Evolutionary conservation across 2,113 vertebrate genomes (phyloP), one percentile per base, ranked within the genome.

Genomic region (Etheostoma cragini): DNA sequence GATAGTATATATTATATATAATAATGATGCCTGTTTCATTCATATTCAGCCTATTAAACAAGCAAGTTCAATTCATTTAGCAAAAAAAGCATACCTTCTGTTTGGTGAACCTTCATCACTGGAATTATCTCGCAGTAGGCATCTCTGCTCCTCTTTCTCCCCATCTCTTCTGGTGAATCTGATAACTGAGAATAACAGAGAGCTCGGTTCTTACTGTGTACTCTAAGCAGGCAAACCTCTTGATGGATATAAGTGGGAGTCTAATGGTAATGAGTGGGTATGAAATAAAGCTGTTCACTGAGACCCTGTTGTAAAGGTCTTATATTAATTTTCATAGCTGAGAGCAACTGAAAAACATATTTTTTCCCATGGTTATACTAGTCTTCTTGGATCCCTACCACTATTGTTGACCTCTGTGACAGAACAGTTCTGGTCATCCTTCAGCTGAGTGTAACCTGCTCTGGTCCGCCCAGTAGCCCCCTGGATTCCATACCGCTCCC

Each of bases 111-210:
- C 95, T 19, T 97, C 96, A 66, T 96, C 96, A 50, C 94, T 96
- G 89, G 95, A 96, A 88, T 95, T 88, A 77, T 97, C 96, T 52
- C 96, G 96, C n/a, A 98, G 95, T 70, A 98, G 95, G 76, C 96
- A 91, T 80, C 94, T 94, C 81, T 93, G 94, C 52, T 96, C 95
- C 62, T 97, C 95, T 1, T 85, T 87, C 24, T 96, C 94, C 76
- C 94, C 93, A 30, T 95, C 94, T 74, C 94, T 85, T 46, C 96
- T 92, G 5, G 91, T 94, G 45, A 96, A 96, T 66, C 95, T 94
- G 14, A 92, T 82, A 49, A 90, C 91, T 95, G 83, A 47, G 22
- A 91, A 79, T 61, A n/a, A 72, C 17, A 85, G 54, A 78, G 13
- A 73, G 13, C 11, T 76, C 58, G 16, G 24, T 47, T 56, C 45